Percentiles rank a stretch among this genome's conserved stretches.
These are phyloP conservation scores for Malurus melanocephalus DNA, from an alignment of 2,113 vertebrate genomes.

Conservation along the genomic window DNA sequence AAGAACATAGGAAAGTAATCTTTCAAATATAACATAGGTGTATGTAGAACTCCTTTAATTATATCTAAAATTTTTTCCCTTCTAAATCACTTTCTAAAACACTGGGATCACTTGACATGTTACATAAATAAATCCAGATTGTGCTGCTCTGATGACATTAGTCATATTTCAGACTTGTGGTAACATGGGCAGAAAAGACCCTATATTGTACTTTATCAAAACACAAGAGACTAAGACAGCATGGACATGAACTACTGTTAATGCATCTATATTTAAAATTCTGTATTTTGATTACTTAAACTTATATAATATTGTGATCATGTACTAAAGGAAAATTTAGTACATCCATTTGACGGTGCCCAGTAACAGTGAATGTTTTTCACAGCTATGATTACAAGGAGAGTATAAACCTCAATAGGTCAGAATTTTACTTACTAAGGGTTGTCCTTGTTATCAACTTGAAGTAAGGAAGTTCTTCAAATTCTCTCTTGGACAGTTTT, in stretches of 20 bases:
- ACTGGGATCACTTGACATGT: background rate
- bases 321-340: background rate
- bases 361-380: background rate
- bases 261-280: background rate
- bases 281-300: background rate
- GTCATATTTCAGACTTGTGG: background rate
- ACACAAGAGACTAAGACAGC: background rate
- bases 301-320: background rate
- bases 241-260: background rate
- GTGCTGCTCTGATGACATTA: background rate
- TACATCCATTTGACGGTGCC: background rate
- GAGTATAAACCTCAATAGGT: background rate
- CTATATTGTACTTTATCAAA: background rate
- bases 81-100: background rate
- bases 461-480: constrained; percentile 78
- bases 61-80: background rate
- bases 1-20: background rate
- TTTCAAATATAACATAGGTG: background rate
- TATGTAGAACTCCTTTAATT: background rate
- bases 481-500: constrained; percentile 76
- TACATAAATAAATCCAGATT: background rate
- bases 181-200: background rate
- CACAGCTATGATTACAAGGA: background rate
- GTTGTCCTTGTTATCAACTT: constrained; percentile 79
- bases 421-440: constrained; percentile 71